These are phyloP conservation scores for Lucilia sericata DNA, from an alignment of 1,140 invertebrate genomes.

Conservation along the genomic window DNA sequence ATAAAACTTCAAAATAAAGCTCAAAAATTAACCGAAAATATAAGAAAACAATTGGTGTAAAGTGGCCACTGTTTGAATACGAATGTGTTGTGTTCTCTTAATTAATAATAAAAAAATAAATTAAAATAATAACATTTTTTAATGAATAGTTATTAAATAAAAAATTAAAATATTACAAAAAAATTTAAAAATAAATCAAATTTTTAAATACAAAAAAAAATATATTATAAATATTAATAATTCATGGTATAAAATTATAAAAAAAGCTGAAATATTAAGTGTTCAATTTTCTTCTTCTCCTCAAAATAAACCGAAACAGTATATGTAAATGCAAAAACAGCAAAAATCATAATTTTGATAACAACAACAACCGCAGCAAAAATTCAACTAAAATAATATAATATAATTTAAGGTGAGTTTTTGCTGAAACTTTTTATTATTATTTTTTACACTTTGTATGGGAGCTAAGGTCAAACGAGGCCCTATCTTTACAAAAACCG, in stretches of 20 bases:
- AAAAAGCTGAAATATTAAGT: slow-evolving; percentile 23
- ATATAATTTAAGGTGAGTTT: no score
- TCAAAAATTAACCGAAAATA: neutral
- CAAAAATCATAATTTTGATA: neutral
- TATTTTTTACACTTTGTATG: no score
- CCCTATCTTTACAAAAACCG: no score
- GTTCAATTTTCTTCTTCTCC: slow-evolving; percentile 21
- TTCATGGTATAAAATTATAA: neutral
- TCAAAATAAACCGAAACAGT: no score
- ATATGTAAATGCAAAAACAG: no score
- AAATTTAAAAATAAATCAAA: neutral
- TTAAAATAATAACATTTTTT: neutral
- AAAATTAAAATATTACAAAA: neutral
- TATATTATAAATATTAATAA: neutral
- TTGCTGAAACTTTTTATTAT: no score
- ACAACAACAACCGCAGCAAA: no score
- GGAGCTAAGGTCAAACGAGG: no score
- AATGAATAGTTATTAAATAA: neutral
- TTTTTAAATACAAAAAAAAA: neutral
- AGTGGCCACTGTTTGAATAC: neutral
- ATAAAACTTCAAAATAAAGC: no score
- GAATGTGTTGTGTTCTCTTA: slow-evolving; percentile 8
- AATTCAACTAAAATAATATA: no score
- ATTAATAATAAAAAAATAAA: neutral
- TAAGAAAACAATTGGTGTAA: neutral